phyloP scores from a whole-genome alignment of 2,888 invertebrate genomes.

The Coremacera marginata region DNA sequence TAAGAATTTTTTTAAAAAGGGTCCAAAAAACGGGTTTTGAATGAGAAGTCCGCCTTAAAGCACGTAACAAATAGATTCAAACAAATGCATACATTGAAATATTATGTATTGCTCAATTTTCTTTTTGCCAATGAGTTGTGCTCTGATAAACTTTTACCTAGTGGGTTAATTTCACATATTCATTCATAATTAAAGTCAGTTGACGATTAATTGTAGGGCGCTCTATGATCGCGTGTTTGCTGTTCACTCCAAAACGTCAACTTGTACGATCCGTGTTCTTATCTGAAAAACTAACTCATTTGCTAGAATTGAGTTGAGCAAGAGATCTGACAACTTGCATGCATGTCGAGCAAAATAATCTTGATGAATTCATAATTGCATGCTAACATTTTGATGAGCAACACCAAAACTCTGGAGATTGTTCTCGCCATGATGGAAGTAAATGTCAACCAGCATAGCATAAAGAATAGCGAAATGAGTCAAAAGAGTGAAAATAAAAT shows the following conservation, averaged over 20 bases:
- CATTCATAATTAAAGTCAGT: conserved; percentile 64
- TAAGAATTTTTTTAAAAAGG: too few species aligned
- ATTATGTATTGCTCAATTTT: too few species aligned
- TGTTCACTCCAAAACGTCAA: conserved; percentile 18
- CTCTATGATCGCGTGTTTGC: conserved; percentile 61
- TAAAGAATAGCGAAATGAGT: neutral
- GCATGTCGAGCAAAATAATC: conserved; percentile 64
- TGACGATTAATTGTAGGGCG: conserved; percentile 64
- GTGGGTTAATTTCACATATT: conserved; percentile 26
- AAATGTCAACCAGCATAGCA: conserved; percentile 64
- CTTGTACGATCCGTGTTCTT: conserved; percentile 23
- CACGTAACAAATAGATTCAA: too few species aligned
- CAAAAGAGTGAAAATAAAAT: neutral
- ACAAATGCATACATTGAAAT: too few species aligned
- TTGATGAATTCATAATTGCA: conserved; percentile 68
- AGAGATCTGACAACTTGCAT: conserved; percentile 40
- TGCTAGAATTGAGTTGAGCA: conserved; percentile 49
- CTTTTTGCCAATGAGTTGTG: too few species aligned
- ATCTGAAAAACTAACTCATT: conserved; percentile 60
- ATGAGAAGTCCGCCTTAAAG: too few species aligned
- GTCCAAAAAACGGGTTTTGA: too few species aligned
- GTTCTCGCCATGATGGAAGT: conserved; percentile 45
- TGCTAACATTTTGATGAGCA: conserved; percentile 53
- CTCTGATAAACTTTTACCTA: conserved; percentile 1
- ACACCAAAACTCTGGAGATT: conserved; percentile 35